Conservation (phyloP, 2,888 invertebrate species). For the Anthophora plumipes region DNA sequence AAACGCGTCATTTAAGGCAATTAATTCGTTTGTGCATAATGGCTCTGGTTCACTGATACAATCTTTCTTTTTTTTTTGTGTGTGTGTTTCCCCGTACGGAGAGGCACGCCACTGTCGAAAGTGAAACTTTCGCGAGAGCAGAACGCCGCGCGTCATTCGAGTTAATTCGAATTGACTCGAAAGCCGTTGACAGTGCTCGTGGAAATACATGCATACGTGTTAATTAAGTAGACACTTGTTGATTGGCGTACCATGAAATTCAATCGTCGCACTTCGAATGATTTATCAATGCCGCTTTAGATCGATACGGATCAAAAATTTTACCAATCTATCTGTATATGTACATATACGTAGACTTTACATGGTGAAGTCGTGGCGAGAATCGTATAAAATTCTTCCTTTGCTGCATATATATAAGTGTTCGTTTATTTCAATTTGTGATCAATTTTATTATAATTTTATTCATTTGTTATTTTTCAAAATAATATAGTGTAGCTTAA, state of each 20-base stretch:
- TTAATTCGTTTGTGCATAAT: constrained; percentile 11
- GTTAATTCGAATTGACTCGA: constrained; percentile 59
- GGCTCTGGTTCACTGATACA: background rate
- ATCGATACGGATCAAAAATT: no score
- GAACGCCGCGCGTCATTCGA: constrained; percentile 14
- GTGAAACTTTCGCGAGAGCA: constrained; percentile 21
- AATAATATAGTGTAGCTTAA: no score
- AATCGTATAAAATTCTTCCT: no score
- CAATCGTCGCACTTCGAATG: constrained; percentile 36
- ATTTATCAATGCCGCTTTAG: background rate
- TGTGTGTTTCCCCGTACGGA: constrained; percentile 12
- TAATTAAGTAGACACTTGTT: constrained; percentile 74
- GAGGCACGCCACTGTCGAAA: constrained; percentile 12
- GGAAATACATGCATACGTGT: constrained; percentile 63
- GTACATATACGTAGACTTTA: no score
- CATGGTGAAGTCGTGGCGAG: no score
- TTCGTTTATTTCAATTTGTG: no score
- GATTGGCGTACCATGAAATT: constrained; percentile 60
- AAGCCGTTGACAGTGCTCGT: constrained; percentile 57
- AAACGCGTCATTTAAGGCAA: constrained; percentile 27
- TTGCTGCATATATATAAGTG: no score
- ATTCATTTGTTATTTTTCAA: no score
- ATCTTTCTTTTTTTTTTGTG: no score
- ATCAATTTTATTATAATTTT: no score
- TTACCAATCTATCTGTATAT: no score